Evolutionary conservation across 2,888 invertebrate species (phyloP), one percentile per base, ranked within the genome.

Genomic region (Xestia xanthographa): DNA sequence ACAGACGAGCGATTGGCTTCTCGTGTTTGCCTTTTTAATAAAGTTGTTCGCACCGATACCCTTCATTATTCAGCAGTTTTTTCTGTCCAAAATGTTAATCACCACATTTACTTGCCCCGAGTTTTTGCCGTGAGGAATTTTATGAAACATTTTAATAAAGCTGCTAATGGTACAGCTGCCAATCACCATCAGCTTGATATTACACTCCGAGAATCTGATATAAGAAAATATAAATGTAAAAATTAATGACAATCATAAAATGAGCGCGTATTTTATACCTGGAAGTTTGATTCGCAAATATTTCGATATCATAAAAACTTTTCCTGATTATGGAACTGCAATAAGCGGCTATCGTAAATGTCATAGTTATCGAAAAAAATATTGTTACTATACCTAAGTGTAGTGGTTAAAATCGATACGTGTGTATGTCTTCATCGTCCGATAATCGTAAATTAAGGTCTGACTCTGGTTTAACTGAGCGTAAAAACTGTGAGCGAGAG

Each of bases 361-460:
- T 92, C 92, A 90, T 68, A 66, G 53, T 78, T 72, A 91, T 92
- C 77, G 73, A 87, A 81, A 84, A 83, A 83, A 73, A 87, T 85
- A 82, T 85, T 79, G 72, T 79, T 73, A 82, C 79, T 41, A 41
- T 65, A 73, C n/a, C n/a, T 74, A 77, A 78, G 74, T 77, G 83
- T 84, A 84, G 86, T 80, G 86, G 86, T 90, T 91, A 87, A 91
- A 92, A 92, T 92, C 90, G 91, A 92, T 93, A 92, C 90, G 90
- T 92, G 91, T 91, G 90, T 92, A 93, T 93, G 93, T 95, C 93
- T 95, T 95, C 92, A 94, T 94, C 93, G 87, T 88, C 90, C 94
- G 92, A 95, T 95, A 94, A 95, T 95, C 95, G 92, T 95, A 96
- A 96, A 96, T 95, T 95, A 94, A 92, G 92, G 91, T 81, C 92